phyloP scores from a whole-genome alignment of 2,113 vertebrate genomes.

The Mionectes macconnelli region DNA sequence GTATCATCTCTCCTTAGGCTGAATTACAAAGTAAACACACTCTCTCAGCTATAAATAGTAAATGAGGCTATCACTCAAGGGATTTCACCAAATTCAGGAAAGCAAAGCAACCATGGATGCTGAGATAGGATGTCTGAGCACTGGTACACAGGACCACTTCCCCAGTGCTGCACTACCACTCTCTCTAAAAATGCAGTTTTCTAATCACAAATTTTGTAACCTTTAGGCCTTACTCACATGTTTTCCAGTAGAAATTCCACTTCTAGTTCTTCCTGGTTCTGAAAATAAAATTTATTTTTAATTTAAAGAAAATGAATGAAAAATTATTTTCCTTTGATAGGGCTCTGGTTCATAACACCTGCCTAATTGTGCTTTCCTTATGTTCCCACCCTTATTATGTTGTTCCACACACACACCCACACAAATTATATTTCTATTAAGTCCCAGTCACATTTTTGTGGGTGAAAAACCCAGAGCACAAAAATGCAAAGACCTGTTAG shows the following conservation, averaged over 20 bases:
- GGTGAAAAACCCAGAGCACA: neutral
- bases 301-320: neutral
- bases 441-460: neutral
- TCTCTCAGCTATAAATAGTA: neutral
- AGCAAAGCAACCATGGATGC: neutral
- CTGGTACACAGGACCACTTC: neutral
- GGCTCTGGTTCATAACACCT: neutral
- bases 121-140: neutral
- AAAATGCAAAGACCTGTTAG: neutral
- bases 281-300: neutral
- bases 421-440: neutral
- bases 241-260: conserved; percentile 64
- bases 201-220: neutral
- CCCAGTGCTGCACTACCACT: neutral
- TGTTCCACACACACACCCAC: neutral
- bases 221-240: conserved; percentile 52
- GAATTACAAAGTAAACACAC: neutral
- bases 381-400: neutral
- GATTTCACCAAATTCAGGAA: neutral
- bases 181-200: neutral
- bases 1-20: neutral
- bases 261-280: conserved; percentile 56
- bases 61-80: neutral
- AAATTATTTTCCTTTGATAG: neutral
- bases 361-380: neutral